Conservation (phyloP, 2,888 invertebrate genomes). For the Trisateles emortualis region DNA sequence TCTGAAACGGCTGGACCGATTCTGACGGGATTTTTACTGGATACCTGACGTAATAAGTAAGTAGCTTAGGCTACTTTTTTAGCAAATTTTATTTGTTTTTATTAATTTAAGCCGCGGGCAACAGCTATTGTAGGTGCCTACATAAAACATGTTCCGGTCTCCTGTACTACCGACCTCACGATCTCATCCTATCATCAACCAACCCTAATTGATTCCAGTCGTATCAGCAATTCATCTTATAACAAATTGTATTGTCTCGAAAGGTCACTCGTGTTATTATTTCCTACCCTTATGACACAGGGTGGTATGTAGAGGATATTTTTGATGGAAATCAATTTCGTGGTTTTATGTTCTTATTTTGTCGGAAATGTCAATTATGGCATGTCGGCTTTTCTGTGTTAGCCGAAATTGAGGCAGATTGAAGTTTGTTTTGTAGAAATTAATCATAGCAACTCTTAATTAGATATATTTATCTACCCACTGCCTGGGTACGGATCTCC, state of each 20-base stretch:
- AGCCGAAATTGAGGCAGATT: no score
- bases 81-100: no score
- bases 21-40: no score
- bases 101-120: no score
- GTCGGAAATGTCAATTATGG: neutral
- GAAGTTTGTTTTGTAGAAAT: no score
- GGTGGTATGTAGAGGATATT: constrained; percentile 6
- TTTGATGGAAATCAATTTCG: constrained; percentile 4
- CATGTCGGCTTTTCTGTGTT: no score
- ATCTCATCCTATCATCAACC: constrained; percentile 36
- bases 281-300: constrained; percentile 14
- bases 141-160: constrained; percentile 6
- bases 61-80: no score
- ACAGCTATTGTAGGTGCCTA: neutral
- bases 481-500: no score
- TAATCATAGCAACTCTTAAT: no score
- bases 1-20: no score
- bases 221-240: constrained; percentile 33
- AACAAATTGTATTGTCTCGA: constrained; percentile 34
- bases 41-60: no score
- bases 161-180: constrained; percentile 8
- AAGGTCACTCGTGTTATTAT: constrained; percentile 20
- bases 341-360: neutral
- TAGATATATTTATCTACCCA: no score
- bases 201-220: constrained; percentile 47